Evolutionary conservation across 2,113 vertebrate species (phyloP).

Genomic region (Pelecanus crispus): DNA sequence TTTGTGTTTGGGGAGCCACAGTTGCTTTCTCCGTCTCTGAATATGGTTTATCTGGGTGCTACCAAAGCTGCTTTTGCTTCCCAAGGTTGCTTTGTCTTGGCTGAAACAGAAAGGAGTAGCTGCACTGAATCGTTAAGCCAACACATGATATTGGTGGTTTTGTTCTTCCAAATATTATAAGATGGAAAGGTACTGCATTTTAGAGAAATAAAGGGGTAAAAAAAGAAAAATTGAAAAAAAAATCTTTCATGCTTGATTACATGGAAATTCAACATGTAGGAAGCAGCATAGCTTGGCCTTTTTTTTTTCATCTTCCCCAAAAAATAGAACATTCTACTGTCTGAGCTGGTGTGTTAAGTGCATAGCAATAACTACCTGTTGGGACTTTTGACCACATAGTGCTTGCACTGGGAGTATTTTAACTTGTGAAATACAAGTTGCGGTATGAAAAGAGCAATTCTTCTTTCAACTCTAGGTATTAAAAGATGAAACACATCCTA

Average conservation of each 20-base stretch:
- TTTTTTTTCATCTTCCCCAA: neutral
- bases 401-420: neutral
- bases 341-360: neutral
- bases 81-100: neutral
- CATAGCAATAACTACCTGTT: neutral
- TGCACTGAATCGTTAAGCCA: neutral
- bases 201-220: neutral
- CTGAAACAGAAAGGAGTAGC: neutral
- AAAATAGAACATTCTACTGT: neutral
- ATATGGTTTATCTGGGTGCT: neutral
- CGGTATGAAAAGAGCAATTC: neutral
- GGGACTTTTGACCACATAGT: neutral
- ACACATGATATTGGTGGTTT: neutral
- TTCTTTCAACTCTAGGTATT: neutral
- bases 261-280: accelerated
- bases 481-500: neutral
- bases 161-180: neutral
- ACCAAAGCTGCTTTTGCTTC: neutral
- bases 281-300: neutral
- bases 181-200: neutral
- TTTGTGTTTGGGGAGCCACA: neutral
- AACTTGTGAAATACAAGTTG: neutral
- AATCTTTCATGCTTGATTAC: neutral
- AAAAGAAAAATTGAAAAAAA: neutral
- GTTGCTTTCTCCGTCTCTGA: neutral